Conservation (phyloP, 2,113 vertebrate genomes). For the Damaliscus lunatus region DNA sequence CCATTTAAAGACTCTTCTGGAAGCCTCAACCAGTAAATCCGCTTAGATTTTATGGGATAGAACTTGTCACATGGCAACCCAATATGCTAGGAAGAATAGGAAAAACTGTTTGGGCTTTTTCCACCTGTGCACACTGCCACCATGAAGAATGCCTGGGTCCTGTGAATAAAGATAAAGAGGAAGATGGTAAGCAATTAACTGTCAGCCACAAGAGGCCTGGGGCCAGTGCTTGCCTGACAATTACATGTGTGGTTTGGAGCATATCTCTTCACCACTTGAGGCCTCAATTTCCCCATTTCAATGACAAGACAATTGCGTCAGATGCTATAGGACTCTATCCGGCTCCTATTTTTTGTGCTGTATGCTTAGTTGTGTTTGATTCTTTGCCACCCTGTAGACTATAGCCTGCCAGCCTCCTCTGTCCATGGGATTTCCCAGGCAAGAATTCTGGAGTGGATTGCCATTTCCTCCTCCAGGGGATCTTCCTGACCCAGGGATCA, state of each 20-base stretch:
- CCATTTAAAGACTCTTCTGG: background rate
- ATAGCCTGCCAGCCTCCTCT: background rate
- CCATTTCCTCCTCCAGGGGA: background rate
- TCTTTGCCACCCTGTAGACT: background rate
- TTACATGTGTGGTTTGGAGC: too few relatives aligned
- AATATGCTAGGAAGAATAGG: background rate
- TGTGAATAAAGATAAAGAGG: background rate
- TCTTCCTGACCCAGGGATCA: background rate
- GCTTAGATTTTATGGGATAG: background rate
- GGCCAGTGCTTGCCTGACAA: background rate
- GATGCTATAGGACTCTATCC: background rate
- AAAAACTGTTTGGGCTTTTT: background rate
- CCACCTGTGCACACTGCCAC: background rate
- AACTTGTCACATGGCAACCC: background rate
- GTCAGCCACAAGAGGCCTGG: background rate
- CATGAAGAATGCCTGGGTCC: background rate
- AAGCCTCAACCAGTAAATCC: background rate
- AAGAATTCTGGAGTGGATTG: background rate
- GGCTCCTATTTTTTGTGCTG: background rate
- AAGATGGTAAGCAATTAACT: background rate
- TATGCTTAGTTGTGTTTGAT: background rate
- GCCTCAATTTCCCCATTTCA: background rate
- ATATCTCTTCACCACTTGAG: accelerated
- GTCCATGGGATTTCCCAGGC: background rate
- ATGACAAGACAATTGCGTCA: background rate